phyloP scores from a whole-genome alignment of 92 coral and sea anemone genomes.

The Epizoanthus rinbou region DNA sequence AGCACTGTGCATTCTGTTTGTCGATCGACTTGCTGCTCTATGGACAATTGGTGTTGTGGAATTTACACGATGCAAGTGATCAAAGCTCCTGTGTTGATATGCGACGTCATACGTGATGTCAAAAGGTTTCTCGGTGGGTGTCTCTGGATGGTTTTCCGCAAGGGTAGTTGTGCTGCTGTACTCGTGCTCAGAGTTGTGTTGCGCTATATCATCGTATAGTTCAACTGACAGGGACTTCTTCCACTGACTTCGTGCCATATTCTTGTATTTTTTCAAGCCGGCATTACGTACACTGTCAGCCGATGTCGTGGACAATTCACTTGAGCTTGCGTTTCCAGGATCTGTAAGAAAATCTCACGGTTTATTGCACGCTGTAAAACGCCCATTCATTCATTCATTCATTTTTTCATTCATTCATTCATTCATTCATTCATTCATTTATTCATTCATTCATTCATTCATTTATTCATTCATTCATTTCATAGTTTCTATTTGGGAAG shows the following conservation, averaged over 20 bases:
- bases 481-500: too few relatives aligned
- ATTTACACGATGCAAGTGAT: neutral
- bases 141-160: neutral
- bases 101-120: constrained; percentile 18
- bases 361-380: neutral
- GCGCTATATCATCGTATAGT: neutral
- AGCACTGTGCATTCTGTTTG: neutral
- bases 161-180: neutral
- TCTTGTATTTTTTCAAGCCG: neutral
- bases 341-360: neutral
- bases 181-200: neutral
- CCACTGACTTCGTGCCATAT: neutral
- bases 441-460: too few relatives aligned
- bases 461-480: too few relatives aligned
- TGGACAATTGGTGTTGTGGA: neutral
- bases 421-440: too few relatives aligned
- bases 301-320: neutral
- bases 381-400: too few relatives aligned
- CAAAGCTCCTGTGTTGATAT: constrained; percentile 11
- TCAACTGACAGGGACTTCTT: neutral
- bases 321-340: neutral
- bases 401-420: too few relatives aligned
- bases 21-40: constrained; percentile 12
- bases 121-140: neutral
- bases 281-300: neutral